These are phyloP conservation scores for Delichon dasypus DNA, from an alignment of 2,797 vertebrate genomes.

Conservation along the genomic window DNA sequence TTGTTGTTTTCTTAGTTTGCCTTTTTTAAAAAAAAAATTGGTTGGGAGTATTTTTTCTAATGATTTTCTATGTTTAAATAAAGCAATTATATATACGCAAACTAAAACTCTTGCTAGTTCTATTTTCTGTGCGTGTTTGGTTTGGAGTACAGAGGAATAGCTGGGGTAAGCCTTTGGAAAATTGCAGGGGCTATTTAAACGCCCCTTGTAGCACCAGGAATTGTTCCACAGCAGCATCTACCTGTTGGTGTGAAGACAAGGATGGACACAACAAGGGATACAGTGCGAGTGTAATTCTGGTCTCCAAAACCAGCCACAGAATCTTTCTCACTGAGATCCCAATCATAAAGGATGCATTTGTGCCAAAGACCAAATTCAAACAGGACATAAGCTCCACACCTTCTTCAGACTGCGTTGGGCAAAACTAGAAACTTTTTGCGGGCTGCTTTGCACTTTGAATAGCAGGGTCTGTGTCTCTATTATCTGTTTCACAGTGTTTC, in stretches of 20 bases:
- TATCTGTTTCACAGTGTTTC: neutral
- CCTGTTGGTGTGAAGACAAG: neutral
- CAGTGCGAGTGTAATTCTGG: neutral
- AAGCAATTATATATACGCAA: neutral
- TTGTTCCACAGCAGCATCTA: neutral
- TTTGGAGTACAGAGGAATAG: neutral
- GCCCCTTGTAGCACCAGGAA: neutral
- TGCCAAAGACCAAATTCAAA: neutral
- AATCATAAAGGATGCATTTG: neutral
- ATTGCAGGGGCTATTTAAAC: neutral
- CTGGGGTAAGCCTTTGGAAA: neutral
- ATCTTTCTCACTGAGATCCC: neutral
- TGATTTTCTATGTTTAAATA: neutral
- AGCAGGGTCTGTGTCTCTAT: neutral
- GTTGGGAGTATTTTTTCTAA: neutral
- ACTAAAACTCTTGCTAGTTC: neutral
- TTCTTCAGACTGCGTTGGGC: neutral
- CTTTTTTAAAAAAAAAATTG: neutral
- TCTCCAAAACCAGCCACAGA: neutral
- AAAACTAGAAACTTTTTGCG: neutral
- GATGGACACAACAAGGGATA: fast-evolving
- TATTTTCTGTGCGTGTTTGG: neutral
- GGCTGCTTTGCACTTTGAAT: neutral
- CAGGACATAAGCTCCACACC: neutral
- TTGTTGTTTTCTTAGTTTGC: neutral